Evolutionary conservation across 2,797 vertebrate genomes (phyloP).

Genomic region (Phoxinus dragarum): DNA sequence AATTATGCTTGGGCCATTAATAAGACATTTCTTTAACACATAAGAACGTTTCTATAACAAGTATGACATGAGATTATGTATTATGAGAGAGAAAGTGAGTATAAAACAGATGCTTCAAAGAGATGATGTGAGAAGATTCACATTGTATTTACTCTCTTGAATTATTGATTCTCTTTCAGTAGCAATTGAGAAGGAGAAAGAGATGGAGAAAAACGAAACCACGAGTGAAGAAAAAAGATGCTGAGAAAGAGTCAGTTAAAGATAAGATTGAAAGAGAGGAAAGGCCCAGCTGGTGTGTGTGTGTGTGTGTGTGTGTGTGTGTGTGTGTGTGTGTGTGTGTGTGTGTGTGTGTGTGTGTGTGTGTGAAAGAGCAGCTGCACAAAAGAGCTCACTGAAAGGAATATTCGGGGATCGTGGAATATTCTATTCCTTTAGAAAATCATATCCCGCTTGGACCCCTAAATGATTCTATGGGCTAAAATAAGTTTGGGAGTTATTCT

Average conservation of each 20-base stretch:
- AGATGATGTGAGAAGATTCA: conserved; percentile 33
- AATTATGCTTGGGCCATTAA: conserved; percentile 11
- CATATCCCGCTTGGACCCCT: not conserved
- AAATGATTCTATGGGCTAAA: not conserved
- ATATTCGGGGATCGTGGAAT: not conserved
- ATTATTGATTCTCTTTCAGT: conserved; percentile 59
- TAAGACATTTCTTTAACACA: conserved; percentile 35
- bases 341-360: not conserved
- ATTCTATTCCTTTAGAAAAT: conserved; percentile 22
- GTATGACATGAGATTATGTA: conserved; percentile 30
- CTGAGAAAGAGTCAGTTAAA: conserved; percentile 17
- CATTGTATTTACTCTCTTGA: conserved; percentile 62
- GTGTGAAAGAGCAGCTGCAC: not conserved
- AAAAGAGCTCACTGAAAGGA: conserved; percentile 21
- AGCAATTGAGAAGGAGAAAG: conserved; percentile 9
- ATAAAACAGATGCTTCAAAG: conserved; percentile 14
- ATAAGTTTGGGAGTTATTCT: not conserved
- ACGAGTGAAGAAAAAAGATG: conserved; percentile 9
- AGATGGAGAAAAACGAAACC: not conserved
- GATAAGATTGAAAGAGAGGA: conserved; percentile 31
- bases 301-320: too few species aligned
- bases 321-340: not conserved
- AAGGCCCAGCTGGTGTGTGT: conserved; percentile 11
- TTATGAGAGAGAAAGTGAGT: not conserved
- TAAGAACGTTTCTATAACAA: not conserved